Evolutionary conservation across 1,140 invertebrate species (phyloP).

Genomic region (Zaprionus ghesquierei): DNA sequence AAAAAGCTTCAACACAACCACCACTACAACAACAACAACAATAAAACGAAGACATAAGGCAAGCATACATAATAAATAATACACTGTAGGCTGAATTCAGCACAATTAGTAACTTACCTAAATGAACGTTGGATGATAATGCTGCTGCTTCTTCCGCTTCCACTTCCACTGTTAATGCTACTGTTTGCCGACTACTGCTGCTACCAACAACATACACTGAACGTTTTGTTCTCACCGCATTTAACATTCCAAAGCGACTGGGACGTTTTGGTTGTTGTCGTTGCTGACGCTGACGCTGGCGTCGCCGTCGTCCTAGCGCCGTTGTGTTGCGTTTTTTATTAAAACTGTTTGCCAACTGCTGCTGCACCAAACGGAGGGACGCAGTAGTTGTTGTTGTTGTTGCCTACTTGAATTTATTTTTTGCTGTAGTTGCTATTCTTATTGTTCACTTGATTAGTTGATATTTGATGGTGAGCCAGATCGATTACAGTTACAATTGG

Average conservation of each 20-base stretch:
- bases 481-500: constrained; percentile 22
- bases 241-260: constrained; percentile 80
- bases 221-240: constrained; percentile 79
- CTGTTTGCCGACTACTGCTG: constrained; percentile 56
- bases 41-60: background rate
- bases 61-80: background rate
- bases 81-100: background rate
- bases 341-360: constrained; percentile 21
- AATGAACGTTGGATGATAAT: constrained; percentile 77
- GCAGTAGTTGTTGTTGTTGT: no score
- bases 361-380: constrained; percentile 13
- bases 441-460: constrained; percentile 9
- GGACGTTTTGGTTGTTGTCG: constrained; percentile 53
- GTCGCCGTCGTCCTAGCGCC: constrained; percentile 50
- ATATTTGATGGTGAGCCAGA: background rate
- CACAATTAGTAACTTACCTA: constrained; percentile 53
- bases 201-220: constrained; percentile 75
- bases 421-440: background rate
- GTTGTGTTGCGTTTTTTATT: constrained; percentile 20
- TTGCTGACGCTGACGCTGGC: constrained; percentile 20
- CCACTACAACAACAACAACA: background rate
- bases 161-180: constrained; percentile 68
- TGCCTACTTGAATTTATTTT: constrained; percentile 9
- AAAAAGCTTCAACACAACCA: constrained; percentile 4
- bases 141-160: constrained; percentile 58